phyloP scores from a whole-genome alignment of 2,888 invertebrate species.

The Apocheima hispidaria region DNA sequence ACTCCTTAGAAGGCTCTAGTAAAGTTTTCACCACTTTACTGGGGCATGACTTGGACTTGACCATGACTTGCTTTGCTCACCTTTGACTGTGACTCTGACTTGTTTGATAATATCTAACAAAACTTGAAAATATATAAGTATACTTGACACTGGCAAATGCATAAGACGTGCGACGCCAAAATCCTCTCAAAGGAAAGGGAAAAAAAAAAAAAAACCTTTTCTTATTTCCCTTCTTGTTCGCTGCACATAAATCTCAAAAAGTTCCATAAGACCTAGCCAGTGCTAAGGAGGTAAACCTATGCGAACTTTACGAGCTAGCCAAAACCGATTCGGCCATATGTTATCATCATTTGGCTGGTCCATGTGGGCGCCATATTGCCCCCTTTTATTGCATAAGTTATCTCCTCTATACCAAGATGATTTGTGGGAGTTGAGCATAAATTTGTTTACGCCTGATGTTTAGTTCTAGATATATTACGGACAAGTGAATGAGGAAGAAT shows the following conservation, averaged over 20 bases:
- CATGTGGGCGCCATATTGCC: slow-evolving; percentile 61
- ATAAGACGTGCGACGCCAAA: no score
- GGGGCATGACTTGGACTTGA: no score
- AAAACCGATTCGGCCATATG: slow-evolving; percentile 47
- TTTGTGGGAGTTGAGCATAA: slow-evolving; percentile 40
- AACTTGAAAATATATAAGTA: no score
- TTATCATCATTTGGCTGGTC: slow-evolving; percentile 67
- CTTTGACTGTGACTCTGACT: no score
- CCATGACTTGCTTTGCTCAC: no score
- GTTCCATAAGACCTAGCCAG: background rate
- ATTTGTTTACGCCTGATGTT: slow-evolving; percentile 37
- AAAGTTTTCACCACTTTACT: no score
- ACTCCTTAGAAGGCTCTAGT: no score
- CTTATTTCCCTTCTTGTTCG: background rate
- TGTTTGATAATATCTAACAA: no score
- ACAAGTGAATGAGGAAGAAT: slow-evolving; percentile 18
- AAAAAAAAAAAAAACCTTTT: no score
- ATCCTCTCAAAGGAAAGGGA: no score
- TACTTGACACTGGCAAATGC: no score
- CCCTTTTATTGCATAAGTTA: slow-evolving; percentile 70
- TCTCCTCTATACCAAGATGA: slow-evolving; percentile 47
- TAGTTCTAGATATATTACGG: slow-evolving; percentile 26
- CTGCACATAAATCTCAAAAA: background rate
- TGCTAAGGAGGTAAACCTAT: slow-evolving; percentile 29
- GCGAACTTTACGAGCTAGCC: slow-evolving; percentile 40